A percentile compares a stretch with the other conserved stretches of the same genome.
phyloP scores from a whole-genome alignment of 2,113 vertebrate species.

The Ctenomys sociabilis region DNA sequence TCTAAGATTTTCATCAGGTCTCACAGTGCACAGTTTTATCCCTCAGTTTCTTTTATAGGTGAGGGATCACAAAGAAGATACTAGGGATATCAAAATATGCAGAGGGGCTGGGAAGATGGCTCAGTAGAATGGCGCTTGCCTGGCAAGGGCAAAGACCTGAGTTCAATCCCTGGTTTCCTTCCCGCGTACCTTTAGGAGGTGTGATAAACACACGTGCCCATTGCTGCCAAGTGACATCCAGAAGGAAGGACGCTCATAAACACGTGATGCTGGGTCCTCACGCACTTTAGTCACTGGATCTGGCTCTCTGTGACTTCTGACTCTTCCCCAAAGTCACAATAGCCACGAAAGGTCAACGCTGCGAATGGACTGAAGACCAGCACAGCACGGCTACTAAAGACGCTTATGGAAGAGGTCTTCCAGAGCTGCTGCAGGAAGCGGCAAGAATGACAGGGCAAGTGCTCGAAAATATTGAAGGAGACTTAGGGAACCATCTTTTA shows the following conservation, averaged over 20 bases:
- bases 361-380: background rate
- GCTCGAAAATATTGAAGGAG: background rate
- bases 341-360: background rate
- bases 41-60: background rate
- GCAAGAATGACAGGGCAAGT: background rate
- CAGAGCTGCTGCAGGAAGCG: background rate
- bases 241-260: background rate
- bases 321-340: background rate
- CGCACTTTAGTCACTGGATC: background rate
- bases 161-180: too few species aligned
- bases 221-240: background rate
- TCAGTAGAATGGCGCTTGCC: too few species aligned
- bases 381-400: background rate
- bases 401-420: background rate
- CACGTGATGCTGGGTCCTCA: background rate
- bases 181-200: background rate
- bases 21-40: background rate
- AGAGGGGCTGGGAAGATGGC: too few species aligned
- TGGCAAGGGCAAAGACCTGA: too few species aligned
- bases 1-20: background rate
- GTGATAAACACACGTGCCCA: background rate
- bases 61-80: background rate
- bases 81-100: background rate
- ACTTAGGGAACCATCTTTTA: background rate
- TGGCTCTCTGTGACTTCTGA: background rate